Evolutionary conservation across 2,888 invertebrate species (phyloP).

Genomic region (Cyrtodaria siliqua): DNA sequence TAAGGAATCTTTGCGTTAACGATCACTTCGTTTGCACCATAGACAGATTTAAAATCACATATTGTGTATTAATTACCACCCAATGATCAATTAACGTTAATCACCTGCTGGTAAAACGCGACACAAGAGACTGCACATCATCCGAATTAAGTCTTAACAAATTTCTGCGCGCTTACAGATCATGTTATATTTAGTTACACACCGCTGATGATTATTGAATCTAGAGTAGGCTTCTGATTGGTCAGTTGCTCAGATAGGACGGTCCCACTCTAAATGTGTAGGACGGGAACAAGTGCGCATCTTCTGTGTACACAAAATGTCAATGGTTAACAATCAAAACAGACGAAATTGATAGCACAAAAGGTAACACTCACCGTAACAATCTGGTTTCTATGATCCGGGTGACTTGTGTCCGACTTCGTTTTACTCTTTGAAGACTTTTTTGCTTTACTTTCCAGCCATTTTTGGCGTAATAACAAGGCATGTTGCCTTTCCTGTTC

Average conservation of each 20-base stretch:
- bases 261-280: constrained; percentile 52
- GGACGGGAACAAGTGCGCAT: constrained; percentile 33
- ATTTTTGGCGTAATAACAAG: constrained; percentile 94
- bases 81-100: constrained; percentile 58
- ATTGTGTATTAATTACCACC: constrained; percentile 12
- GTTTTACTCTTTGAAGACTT: constrained; percentile 87
- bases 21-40: neutral
- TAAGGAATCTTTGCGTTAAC: no score
- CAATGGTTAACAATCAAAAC: no score
- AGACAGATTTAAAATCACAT: neutral
- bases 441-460: constrained; percentile 96
- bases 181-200: constrained; percentile 66
- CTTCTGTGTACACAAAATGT: constrained; percentile 5
- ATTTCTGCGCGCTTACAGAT: constrained; percentile 55
- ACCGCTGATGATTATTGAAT: constrained; percentile 58
- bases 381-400: constrained; percentile 75
- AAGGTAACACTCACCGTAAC: constrained; percentile 75
- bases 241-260: constrained; percentile 49
- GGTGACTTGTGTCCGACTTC: constrained; percentile 60
- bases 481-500: constrained; percentile 97
- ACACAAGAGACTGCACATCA: constrained; percentile 28
- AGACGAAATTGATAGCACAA: neutral
- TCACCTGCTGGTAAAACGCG: constrained; percentile 49
- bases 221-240: constrained; percentile 50
- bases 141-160: constrained; percentile 53